Percentiles rank a stretch among this genome's conserved stretches.
Conservation (phyloP, 2,113 vertebrate species). For the human region GRCh38 chr1:24222001-24222500, state of each 20-base stretch:
- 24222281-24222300: conserved; percentile 66
- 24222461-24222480: not conserved
- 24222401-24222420: not conserved
- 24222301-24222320: conserved; percentile 35
- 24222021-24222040: not conserved
- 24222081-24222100: not conserved
- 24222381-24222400: not conserved
- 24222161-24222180: not conserved
- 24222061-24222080: not conserved
- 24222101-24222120: not conserved
- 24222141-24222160: not conserved
- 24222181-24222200: conserved; percentile 68
- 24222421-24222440: not conserved
- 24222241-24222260: conserved; percentile 74
- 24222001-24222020: not conserved
- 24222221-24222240: conserved; percentile 76
- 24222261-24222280: conserved; percentile 68
- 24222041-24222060: not conserved
- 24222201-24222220: conserved; percentile 12
- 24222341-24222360: not conserved
- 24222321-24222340: not conserved
- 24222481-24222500: not conserved
- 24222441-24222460: not conserved
- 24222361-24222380: not conserved
- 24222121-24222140: not conserved